Base-by-base conservation (phyloP, 2,888 invertebrate species). In the Pinctada fucata region DNA sequence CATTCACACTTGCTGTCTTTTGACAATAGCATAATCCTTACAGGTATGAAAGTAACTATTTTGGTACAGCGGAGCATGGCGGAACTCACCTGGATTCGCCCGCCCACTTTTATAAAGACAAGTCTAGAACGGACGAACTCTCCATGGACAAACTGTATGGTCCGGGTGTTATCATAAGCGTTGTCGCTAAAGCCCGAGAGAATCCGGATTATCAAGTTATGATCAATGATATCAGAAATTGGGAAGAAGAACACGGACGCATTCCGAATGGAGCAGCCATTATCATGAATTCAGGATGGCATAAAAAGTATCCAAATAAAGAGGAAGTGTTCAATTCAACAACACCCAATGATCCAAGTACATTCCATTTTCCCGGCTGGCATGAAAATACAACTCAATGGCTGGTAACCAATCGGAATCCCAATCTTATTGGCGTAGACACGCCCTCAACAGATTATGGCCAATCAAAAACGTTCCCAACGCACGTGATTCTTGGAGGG, bases 1-100 rank as follows among this genome's bases (percentile, higher is more conserved):
- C n/a, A n/a, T n/a, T n/a, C n/a, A n/a, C n/a, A n/a, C n/a, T n/a
- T n/a, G n/a, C n/a, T n/a, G n/a, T n/a, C n/a, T n/a, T n/a, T n/a
- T n/a, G n/a, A n/a, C n/a, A n/a, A n/a, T n/a, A n/a, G n/a, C n/a
- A n/a, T n/a, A n/a, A n/a, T n/a, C n/a, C 58, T 71, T 76, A 3
- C 74, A 88, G 88, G 89, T 94, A 94, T 81, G 94, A 94, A 68
- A 82, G 92, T 0, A 94, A 94, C 81, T 93, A 93, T 13, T 94
- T 95, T 82, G 91, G 91, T 10, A 93, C 94, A 2, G 93, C 93
- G 0, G 95, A 95, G 83, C 95, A 95, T 86, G 94, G 94, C 0
- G 95, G 95, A 0, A 95, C 95, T 0, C 95, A 95, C 84, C 78
- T 95, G 4, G 95, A 95, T 83, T 94, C 95, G 0, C 95, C 95